A percentile compares a stretch with the other conserved stretches of the same genome.
phyloP scores from a whole-genome alignment of 2,113 vertebrate species.

The Sceloporus undulatus region DNA sequence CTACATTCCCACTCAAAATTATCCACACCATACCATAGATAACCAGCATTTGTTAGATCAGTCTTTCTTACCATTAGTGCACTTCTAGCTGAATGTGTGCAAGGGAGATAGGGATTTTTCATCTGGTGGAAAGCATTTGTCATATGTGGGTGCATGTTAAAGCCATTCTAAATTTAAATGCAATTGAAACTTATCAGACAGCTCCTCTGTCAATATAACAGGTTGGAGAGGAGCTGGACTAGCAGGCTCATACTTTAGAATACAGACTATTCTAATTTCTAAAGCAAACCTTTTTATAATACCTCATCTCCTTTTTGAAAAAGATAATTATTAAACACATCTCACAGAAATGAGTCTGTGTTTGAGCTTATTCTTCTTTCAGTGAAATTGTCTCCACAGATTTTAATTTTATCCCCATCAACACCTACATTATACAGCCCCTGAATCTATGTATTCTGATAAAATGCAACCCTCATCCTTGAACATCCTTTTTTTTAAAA shows the following conservation, averaged over 20 bases:
- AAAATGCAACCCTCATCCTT: slow-evolving; percentile 21
- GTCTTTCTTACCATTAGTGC: background rate
- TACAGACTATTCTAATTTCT: background rate
- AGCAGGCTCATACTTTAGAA: background rate
- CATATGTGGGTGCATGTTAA: background rate
- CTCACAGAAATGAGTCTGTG: background rate
- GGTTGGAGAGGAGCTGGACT: background rate
- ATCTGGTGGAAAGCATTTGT: background rate
- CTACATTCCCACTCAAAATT: too few relatives aligned
- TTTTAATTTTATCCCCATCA: background rate
- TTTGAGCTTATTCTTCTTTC: background rate
- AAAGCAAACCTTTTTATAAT: background rate
- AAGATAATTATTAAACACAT: background rate
- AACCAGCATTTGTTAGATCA: too few relatives aligned
- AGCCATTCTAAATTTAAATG: background rate
- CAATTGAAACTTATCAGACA: background rate
- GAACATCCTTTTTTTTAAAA: slow-evolving; percentile 24
- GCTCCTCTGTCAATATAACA: background rate
- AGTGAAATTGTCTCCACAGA: background rate
- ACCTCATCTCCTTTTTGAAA: background rate
- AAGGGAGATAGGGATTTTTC: background rate
- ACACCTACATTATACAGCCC: background rate
- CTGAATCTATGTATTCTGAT: slow-evolving; percentile 33
- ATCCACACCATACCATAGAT: too few relatives aligned
- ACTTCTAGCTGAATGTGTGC: background rate